Conservation (phyloP, 2,113 vertebrate genomes). For the Perognathus longimembris region DNA sequence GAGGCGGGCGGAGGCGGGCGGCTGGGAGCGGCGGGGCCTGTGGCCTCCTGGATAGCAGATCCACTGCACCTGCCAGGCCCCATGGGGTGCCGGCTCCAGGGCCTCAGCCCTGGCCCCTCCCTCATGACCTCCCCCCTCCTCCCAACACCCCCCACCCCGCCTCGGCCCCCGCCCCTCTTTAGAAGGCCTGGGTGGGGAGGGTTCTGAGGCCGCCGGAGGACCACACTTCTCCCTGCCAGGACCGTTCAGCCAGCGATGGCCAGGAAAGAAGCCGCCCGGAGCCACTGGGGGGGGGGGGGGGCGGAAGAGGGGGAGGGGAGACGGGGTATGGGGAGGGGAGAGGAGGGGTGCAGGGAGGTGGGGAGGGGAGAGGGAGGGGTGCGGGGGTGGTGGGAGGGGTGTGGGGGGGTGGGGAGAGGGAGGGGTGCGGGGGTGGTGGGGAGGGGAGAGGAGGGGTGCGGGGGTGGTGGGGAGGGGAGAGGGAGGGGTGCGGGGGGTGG, state of each 20-base stretch:
- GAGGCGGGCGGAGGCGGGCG: not conserved
- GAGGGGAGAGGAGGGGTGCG: too few relatives aligned
- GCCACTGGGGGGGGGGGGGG: not conserved
- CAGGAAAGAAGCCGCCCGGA: too few relatives aligned
- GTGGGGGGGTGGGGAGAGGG: too few relatives aligned
- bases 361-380: too few relatives aligned
- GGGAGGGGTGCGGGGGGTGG: too few relatives aligned
- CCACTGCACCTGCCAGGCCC: not conserved
- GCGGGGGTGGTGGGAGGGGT: too few relatives aligned
- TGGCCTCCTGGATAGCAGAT: not conserved
- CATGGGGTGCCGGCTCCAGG: not conserved
- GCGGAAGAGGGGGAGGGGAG: too few relatives aligned
- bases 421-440: too few relatives aligned
- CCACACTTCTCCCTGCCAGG: not conserved
- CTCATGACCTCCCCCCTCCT: too few relatives aligned
- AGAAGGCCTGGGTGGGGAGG: rapidly evolving
- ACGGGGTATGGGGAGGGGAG: too few relatives aligned
- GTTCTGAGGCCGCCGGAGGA: rapidly evolving
- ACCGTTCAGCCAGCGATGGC: not conserved
- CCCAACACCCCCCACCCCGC: not conserved
- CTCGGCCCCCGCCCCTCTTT: not conserved
- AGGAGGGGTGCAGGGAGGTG: too few relatives aligned
- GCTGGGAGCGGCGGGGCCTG: not conserved
- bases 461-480: too few relatives aligned
- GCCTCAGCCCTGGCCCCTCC: not conserved